These are phyloP conservation scores for Apostichopus californicus DNA, from an alignment of 35 echinoderm and acorn worm genomes.

Conservation along the genomic window DNA sequence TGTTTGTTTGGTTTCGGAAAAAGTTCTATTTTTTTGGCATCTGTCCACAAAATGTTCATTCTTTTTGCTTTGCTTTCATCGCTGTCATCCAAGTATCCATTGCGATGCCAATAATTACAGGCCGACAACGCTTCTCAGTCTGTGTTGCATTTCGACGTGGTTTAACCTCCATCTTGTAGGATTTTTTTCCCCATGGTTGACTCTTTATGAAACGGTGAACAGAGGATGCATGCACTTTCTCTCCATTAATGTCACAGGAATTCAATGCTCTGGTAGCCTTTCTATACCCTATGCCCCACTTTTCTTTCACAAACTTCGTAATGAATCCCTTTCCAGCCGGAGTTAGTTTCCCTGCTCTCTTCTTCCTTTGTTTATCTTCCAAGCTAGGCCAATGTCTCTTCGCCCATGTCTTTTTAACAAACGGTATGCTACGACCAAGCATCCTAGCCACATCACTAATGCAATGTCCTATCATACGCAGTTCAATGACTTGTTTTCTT, in stretches of 20 bases:
- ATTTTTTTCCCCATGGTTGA: too few relatives aligned
- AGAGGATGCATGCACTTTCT: slow-evolving; percentile 4
- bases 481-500: slow-evolving; percentile 53
- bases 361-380: slow-evolving; percentile 39
- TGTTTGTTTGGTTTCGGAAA: slow-evolving; percentile 71
- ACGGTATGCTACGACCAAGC: slow-evolving; percentile 24
- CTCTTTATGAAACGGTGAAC: neutral
- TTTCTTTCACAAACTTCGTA: slow-evolving; percentile 25
- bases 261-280: slow-evolving; percentile 30
- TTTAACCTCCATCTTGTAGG: too few relatives aligned
- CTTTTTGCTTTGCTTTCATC: too few relatives aligned
- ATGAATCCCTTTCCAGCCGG: slow-evolving; percentile 41
- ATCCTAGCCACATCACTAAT: slow-evolving; percentile 42
- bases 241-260: slow-evolving; percentile 4
- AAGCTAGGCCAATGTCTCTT: slow-evolving; percentile 50
- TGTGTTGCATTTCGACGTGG: too few relatives aligned
- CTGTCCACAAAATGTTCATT: slow-evolving; percentile 1
- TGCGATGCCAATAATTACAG: neutral
- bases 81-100: neutral
- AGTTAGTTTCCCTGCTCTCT: slow-evolving; percentile 27
- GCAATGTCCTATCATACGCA: slow-evolving; percentile 45
- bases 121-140: too few relatives aligned
- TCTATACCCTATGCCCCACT: neutral
- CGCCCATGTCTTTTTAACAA: slow-evolving; percentile 43
- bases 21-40: neutral